Base-by-base conservation (phyloP, 2,888 invertebrate genomes). In the Caenorhabditis imperialis region DNA sequence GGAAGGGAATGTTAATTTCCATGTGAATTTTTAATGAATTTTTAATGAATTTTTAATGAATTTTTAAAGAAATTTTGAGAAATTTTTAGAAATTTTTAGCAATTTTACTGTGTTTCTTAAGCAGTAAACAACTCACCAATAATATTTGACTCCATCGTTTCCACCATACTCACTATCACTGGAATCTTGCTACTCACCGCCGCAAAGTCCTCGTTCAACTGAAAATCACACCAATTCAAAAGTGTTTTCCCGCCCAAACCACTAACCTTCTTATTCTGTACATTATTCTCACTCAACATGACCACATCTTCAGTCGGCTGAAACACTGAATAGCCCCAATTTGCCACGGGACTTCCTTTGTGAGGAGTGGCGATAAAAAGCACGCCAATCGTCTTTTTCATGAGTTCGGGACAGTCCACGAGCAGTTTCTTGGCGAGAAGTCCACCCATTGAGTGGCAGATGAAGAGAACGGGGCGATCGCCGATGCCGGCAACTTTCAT, bases 281-380 rank as follows among this genome's bases (percentile, higher is more conserved):
- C 77, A 57, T 80, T 84, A 16, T 77, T 81, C 57, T 77, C 77
- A 18, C 71, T 70, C 10, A 86, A 69, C 50, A 86, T 57, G 37
- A 75, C 47, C 0, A 85, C 79, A 63, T 86, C 86, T 27, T 82
- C 81, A 20, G 85, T 78, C 18, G 85, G 82, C 16, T 79, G 67
- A n/a, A 84, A 62, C 47, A 84, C 60, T 8, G 73, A 61, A 35
- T 78, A 81, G 10, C 79, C 74, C 77, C 79, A 84, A n/a, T 72
- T 65, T 14, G 84, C 85, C 5, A 86, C 76, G 1, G 86, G 85
- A 47, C 78, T 81, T 14, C 86, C 86, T 23, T 75, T 75, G 42
- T 86, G 85, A 7, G 86, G 86, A 18, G 85, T 85, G 5, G 85
- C 85, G 47, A 86, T 85, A 70, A 86, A 86, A 20, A 86, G 57